phyloP scores from a whole-genome alignment of 2,113 vertebrate genomes.

The Psammodynastes pulverulentus region DNA sequence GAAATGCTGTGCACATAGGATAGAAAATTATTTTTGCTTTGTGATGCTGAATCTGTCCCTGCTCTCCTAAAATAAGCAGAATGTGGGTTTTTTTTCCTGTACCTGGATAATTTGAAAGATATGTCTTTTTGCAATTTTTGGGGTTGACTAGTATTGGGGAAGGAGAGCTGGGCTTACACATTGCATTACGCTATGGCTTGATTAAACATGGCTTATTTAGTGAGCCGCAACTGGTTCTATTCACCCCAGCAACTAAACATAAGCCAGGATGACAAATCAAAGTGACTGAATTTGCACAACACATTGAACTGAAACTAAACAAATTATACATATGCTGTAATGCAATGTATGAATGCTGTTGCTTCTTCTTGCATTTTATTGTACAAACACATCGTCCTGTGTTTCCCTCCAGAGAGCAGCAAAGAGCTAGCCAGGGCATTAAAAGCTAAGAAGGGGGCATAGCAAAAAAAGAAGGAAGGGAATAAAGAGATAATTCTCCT shows the following conservation, averaged over 20 bases:
- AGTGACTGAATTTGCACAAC: neutral
- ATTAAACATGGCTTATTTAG: neutral
- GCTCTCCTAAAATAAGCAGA: neutral
- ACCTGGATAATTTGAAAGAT: neutral
- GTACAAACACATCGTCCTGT: neutral
- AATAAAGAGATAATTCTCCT: neutral
- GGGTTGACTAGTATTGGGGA: neutral
- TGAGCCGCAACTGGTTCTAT: neutral
- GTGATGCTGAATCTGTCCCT: neutral
- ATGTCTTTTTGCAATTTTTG: neutral
- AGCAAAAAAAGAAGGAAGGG: too few relatives aligned
- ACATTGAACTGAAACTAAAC: neutral
- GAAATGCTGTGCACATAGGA: neutral
- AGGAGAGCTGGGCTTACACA: neutral
- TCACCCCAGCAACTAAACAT: neutral
- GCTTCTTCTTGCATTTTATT: neutral
- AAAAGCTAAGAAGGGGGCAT: neutral
- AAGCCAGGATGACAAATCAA: neutral
- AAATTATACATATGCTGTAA: neutral
- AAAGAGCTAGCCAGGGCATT: neutral
- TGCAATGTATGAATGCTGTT: neutral
- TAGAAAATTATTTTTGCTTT: neutral
- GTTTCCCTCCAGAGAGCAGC: neutral
- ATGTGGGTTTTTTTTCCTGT: neutral
- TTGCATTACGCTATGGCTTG: neutral